These are phyloP conservation scores for Halisarca cf. caerulea DNA, from an alignment of 37 sponge, comb jelly and placozoan genomes.

Conservation along the genomic window DNA sequence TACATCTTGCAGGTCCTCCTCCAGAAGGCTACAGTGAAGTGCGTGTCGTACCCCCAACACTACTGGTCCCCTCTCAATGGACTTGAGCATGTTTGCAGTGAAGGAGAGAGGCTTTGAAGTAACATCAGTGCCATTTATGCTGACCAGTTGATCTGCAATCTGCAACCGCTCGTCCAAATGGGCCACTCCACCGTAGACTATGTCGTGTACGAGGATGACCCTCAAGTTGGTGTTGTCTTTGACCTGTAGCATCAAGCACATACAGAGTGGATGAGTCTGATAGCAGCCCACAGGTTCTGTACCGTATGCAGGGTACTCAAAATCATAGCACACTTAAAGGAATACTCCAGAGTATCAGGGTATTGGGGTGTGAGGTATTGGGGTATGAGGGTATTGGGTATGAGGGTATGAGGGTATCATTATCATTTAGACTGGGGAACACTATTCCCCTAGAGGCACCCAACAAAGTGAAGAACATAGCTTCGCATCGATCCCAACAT, in stretches of 20 bases:
- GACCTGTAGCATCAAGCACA: background rate
- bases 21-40: background rate
- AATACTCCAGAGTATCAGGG: too few species aligned
- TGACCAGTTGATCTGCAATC: slow-evolving; percentile 62
- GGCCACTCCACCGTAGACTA: slow-evolving; percentile 68
- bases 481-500: too few species aligned
- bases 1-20: background rate
- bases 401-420: too few species aligned
- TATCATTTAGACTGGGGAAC: too few species aligned
- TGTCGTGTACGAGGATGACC: slow-evolving; percentile 58
- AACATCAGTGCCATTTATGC: slow-evolving; percentile 61
- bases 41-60: background rate
- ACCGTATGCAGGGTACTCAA: too few species aligned
- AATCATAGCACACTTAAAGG: too few species aligned
- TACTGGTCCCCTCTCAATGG: background rate
- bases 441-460: too few species aligned
- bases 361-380: too few species aligned
- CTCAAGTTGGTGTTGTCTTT: slow-evolving; percentile 9
- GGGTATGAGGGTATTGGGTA: too few species aligned
- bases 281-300: too few species aligned
- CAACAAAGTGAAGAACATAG: too few species aligned
- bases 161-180: slow-evolving; percentile 59
- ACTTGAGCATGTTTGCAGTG: background rate
- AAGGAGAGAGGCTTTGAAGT: background rate
- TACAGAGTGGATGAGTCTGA: too few species aligned